Evolutionary conservation across 2,888 invertebrate genomes (phyloP).

Genomic region (Apodemia hepburni): DNA sequence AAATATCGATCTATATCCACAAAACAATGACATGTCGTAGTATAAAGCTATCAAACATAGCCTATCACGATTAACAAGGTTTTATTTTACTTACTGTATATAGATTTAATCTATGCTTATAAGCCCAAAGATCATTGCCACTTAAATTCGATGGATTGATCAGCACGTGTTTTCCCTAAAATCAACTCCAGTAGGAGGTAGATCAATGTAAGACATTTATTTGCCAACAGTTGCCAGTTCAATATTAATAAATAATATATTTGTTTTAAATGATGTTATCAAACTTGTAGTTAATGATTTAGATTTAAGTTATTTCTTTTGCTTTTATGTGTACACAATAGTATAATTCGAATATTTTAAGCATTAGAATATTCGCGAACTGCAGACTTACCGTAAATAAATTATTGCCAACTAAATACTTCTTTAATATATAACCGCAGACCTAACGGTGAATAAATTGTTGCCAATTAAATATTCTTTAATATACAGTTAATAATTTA

Average conservation of each 20-base stretch:
- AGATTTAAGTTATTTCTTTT: constrained; percentile 6
- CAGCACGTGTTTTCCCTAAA: background rate
- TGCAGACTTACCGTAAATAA: background rate
- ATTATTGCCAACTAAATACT: no score
- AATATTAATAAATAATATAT: background rate
- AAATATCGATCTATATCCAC: no score
- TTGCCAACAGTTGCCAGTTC: constrained; percentile 9
- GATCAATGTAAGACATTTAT: background rate
- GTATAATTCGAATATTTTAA: constrained; percentile 13
- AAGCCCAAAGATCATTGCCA: no score
- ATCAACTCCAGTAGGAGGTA: background rate
- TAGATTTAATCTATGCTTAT: no score
- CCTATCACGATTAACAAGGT: no score
- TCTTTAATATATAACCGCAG: no score
- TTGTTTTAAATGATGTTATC: background rate
- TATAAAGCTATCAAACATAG: no score
- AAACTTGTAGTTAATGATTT: background rate
- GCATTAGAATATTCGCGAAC: constrained; percentile 3
- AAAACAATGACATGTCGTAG: no score
- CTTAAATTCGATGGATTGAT: background rate
- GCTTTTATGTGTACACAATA: constrained; percentile 5
- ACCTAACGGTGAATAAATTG: no score
- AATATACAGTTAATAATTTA: no score
- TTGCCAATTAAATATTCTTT: no score
- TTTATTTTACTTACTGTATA: no score